Percentiles rank a stretch among this genome's conserved stretches.
Evolutionary conservation across 1,140 invertebrate species (phyloP).

Genomic region (Linepithema humile): DNA sequence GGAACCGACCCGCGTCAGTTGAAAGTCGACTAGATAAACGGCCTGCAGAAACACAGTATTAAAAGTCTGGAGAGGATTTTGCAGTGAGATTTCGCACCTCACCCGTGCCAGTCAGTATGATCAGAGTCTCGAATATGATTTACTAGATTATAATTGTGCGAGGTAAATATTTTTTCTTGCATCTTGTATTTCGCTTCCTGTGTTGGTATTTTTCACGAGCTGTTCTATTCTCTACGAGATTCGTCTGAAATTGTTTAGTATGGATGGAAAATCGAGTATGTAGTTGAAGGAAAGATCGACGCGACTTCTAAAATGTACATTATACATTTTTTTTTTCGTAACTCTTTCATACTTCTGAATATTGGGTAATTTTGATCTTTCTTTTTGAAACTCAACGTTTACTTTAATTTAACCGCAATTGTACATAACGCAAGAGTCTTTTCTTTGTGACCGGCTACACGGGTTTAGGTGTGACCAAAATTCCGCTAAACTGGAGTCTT

Average conservation of each 20-base stretch:
- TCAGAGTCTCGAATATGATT: slow-evolving; percentile 37
- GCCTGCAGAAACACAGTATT: slow-evolving; percentile 80
- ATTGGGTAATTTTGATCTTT: too few relatives aligned
- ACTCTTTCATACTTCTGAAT: background rate
- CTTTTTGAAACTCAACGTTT: background rate
- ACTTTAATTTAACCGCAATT: background rate
- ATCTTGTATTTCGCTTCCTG: slow-evolving; percentile 10
- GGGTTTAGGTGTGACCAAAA: background rate
- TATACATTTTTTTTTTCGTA: background rate
- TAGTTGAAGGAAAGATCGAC: background rate
- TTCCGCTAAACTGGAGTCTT: slow-evolving; percentile 19
- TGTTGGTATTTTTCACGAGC: background rate
- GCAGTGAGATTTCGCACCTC: background rate
- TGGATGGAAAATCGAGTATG: background rate
- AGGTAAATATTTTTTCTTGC: slow-evolving; percentile 49
- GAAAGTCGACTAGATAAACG: slow-evolving; percentile 89
- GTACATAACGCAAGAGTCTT: slow-evolving; percentile 27
- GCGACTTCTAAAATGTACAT: background rate
- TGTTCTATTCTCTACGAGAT: slow-evolving; percentile 15
- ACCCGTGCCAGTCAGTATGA: slow-evolving; percentile 6
- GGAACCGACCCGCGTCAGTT: slow-evolving; percentile 88
- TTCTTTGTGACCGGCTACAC: background rate
- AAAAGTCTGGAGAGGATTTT: slow-evolving; percentile 11
- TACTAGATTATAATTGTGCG: slow-evolving; percentile 13
- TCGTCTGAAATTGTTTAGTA: background rate